These are phyloP conservation scores for Eulacestoma nigropectus DNA, from an alignment of 2,113 vertebrate species.

Conservation along the genomic window DNA sequence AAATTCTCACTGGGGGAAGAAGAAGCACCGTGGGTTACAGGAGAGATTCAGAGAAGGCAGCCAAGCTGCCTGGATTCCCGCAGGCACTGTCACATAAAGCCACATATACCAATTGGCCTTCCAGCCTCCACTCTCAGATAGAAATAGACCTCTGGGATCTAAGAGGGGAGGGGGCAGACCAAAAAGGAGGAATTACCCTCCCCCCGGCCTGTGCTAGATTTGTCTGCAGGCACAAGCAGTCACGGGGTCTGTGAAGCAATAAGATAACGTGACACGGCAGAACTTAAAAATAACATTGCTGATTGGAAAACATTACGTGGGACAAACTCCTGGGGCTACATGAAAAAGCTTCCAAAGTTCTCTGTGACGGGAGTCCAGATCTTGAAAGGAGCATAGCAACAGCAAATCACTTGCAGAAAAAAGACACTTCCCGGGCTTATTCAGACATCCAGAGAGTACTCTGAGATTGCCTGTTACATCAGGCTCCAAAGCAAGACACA, in stretches of 20 bases:
- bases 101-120: neutral
- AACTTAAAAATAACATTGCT: slow-evolving; percentile 41
- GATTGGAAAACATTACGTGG: neutral
- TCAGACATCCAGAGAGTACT: neutral
- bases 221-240: neutral
- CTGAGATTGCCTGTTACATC: neutral
- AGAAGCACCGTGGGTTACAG: neutral
- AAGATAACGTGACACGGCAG: slow-evolving; percentile 15
- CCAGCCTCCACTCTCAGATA: neutral
- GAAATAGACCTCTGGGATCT: neutral
- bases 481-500: neutral
- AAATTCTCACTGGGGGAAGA: neutral
- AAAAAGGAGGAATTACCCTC: neutral
- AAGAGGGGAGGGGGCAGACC: neutral
- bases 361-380: neutral
- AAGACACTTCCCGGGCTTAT: neutral
- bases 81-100: neutral
- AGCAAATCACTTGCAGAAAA: neutral
- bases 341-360: neutral
- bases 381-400: neutral
- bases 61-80: neutral
- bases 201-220: neutral
- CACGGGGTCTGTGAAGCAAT: neutral
- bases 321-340: neutral
- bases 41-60: neutral